Conservation (phyloP, 2,797 vertebrate species). For the Pseudomugil tenellus region DNA sequence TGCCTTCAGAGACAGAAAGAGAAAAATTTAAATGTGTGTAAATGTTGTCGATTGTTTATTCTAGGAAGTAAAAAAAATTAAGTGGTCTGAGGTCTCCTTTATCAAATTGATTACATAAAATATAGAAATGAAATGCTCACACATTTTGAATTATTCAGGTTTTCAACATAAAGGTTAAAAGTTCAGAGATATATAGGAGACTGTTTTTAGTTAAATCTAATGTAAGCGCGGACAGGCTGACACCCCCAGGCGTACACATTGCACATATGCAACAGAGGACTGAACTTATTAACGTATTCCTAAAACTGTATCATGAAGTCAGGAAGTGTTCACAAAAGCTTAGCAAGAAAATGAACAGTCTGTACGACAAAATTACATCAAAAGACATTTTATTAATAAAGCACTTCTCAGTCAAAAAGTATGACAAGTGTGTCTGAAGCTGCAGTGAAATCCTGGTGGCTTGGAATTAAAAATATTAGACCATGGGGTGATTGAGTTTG, state of each 20-base stretch:
- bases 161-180: slow-evolving; percentile 24
- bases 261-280: not conserved
- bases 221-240: not conserved
- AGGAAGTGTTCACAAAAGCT: too few species aligned
- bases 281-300: not conserved
- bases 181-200: slow-evolving; percentile 29
- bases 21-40: slow-evolving; percentile 19
- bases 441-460: too few species aligned
- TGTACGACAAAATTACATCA: too few species aligned
- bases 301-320: too few species aligned
- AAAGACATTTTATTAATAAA: too few species aligned
- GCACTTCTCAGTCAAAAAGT: too few species aligned
- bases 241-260: slow-evolving; percentile 28
- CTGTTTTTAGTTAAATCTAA: slow-evolving; percentile 7
- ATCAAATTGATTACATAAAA: slow-evolving; percentile 13
- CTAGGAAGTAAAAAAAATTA: slow-evolving; percentile 5
- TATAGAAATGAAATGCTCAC: slow-evolving; percentile 7
- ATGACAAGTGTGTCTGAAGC: too few species aligned
- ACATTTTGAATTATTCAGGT: slow-evolving; percentile 48
- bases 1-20: slow-evolving; percentile 4
- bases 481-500: too few species aligned
- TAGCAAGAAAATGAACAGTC: too few species aligned
- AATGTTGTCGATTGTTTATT: not conserved
- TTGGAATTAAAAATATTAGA: too few species aligned
- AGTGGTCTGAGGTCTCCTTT: slow-evolving; percentile 17